Conservation (phyloP, 2,113 vertebrate genomes). For the Sander vitreus region DNA sequence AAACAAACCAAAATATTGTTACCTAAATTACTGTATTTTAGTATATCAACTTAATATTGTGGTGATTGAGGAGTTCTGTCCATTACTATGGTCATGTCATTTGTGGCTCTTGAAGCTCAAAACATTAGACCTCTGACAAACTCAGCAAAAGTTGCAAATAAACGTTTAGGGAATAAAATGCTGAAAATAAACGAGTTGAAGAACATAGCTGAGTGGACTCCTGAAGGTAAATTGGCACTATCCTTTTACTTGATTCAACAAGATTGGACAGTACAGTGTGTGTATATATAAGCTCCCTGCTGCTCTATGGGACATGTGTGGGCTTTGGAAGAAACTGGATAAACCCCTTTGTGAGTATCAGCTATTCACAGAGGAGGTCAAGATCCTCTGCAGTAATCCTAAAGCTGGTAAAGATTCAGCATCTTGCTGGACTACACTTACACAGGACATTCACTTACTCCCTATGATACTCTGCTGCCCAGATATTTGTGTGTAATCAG, state of each 20-base stretch:
- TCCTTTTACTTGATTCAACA: background rate
- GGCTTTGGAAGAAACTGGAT: background rate
- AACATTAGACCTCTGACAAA: background rate
- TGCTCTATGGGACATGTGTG: background rate
- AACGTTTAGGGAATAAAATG: background rate
- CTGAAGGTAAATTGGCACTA: background rate
- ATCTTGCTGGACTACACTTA: background rate
- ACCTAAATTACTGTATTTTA: background rate
- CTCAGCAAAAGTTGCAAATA: background rate
- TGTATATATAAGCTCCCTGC: background rate
- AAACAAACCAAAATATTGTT: background rate
- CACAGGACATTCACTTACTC: slow-evolving; percentile 1
- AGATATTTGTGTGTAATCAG: slow-evolving; percentile 29
- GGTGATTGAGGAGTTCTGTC: background rate
- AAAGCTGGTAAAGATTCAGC: background rate
- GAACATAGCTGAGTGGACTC: background rate
- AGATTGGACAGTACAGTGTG: background rate
- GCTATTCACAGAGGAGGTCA: slow-evolving; percentile 13
- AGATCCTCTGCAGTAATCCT: slow-evolving; percentile 10
- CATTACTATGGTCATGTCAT: background rate
- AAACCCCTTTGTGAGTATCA: background rate
- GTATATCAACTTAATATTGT: background rate
- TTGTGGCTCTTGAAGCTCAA: background rate
- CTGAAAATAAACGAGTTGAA: background rate
- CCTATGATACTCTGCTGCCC: background rate